Conservation (phyloP, 2,797 vertebrate genomes). For the Lagodon rhomboides region DNA sequence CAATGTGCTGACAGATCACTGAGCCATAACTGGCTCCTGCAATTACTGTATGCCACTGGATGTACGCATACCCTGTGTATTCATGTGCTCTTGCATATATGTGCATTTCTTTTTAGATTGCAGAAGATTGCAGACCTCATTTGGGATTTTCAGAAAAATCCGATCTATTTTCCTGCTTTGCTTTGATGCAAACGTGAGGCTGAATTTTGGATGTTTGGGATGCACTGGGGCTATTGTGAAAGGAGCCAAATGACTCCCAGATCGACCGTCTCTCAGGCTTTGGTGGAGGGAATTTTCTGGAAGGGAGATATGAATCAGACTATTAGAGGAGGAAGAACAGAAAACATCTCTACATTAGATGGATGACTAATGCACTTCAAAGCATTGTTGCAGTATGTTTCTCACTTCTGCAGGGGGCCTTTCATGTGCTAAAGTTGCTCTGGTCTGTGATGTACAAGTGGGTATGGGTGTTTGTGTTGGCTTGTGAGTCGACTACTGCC, state of each 20-base stretch:
- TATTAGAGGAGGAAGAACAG: conserved; percentile 72
- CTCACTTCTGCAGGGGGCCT: conserved; percentile 76
- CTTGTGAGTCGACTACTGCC: conserved; percentile 54
- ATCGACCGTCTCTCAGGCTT: conserved; percentile 57
- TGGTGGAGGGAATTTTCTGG: conserved; percentile 41
- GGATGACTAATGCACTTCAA: conserved; percentile 82
- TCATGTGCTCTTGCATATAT: conserved; percentile 40
- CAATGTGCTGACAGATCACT: conserved; percentile 68
- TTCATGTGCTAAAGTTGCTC: conserved; percentile 81
- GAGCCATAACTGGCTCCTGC: conserved; percentile 55
- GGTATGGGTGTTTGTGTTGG: conserved; percentile 16
- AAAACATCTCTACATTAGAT: conserved; percentile 77
- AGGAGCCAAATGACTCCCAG: conserved; percentile 67
- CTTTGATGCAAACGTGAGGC: conserved; percentile 76
- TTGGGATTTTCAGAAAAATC: conserved; percentile 29
- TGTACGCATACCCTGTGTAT: conserved; percentile 29
- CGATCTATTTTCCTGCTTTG: conserved; percentile 62
- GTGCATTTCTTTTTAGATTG: conserved; percentile 52
- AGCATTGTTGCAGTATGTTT: conserved; percentile 79
- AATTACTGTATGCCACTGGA: conserved; percentile 48
- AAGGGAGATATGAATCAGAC: conserved; percentile 78
- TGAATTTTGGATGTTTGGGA: conserved; percentile 73
- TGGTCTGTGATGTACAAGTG: conserved; percentile 57
- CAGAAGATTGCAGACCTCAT: conserved; percentile 66
- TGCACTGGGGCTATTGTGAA: conserved; percentile 52